Conservation (phyloP, 35 echinoderm and acorn worm genomes). For the Heliocidaris tuberculata region DNA sequence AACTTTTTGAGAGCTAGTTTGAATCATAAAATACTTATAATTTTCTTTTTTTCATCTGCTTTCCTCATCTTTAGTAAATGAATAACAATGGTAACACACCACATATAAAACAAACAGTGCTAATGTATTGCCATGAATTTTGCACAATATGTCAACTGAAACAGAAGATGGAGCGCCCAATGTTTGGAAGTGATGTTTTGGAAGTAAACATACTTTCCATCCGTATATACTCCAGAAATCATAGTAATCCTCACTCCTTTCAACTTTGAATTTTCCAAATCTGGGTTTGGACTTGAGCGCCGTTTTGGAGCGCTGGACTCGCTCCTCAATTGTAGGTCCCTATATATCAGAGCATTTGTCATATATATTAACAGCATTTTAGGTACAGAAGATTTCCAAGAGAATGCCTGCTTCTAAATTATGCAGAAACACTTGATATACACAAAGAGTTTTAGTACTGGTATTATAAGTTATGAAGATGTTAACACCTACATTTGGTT, state of each 20-base stretch:
- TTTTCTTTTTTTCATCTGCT: too few relatives aligned
- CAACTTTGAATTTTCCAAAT: not conserved
- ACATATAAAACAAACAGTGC: not conserved
- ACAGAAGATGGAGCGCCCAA: not conserved
- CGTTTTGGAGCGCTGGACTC: constrained; percentile 2
- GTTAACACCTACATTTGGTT: too few relatives aligned
- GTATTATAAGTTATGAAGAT: too few relatives aligned
- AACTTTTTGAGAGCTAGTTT: too few relatives aligned
- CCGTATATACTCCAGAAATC: constrained; percentile 4
- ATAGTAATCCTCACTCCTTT: constrained; percentile 6
- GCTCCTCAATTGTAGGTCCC: not conserved
- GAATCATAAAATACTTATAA: too few relatives aligned
- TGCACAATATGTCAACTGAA: not conserved
- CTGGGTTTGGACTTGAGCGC: not conserved
- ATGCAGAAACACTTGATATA: too few relatives aligned
- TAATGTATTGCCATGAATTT: not conserved
- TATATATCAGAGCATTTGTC: not conserved
- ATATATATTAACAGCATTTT: not conserved
- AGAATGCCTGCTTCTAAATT: not conserved
- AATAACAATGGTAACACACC: not conserved
- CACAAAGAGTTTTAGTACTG: too few relatives aligned
- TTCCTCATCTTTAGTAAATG: too few relatives aligned
- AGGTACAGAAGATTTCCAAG: not conserved
- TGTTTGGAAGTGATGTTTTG: not conserved
- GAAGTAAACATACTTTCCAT: constrained; percentile 6